Conservation (phyloP, 2,888 invertebrate species). For the Smittia sp. region DNA sequence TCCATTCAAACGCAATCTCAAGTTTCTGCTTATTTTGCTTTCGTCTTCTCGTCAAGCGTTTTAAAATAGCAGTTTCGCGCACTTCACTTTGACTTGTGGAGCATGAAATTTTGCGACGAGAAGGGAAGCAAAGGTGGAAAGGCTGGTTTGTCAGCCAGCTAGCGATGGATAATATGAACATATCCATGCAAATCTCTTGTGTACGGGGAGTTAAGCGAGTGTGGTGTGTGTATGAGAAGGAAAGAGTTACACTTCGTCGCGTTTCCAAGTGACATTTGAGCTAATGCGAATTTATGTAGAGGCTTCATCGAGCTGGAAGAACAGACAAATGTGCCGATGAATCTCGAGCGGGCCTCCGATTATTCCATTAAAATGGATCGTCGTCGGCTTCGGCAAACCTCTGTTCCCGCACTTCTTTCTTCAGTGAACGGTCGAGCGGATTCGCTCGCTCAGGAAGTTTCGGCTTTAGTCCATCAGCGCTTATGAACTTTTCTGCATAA, state of each 20-base stretch:
- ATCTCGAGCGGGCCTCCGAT: neutral
- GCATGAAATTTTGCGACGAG: constrained; percentile 27
- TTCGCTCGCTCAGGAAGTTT: neutral
- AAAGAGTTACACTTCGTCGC: constrained; percentile 44
- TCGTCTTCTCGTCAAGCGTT: too few relatives aligned
- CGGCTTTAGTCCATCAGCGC: neutral
- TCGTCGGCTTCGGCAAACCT: neutral
- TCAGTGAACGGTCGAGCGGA: too few relatives aligned
- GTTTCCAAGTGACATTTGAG: constrained; percentile 44
- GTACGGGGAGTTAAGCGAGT: neutral
- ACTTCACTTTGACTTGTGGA: constrained; percentile 29
- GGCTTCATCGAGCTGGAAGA: constrained; percentile 45
- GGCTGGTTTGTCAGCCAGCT: neutral
- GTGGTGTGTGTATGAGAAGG: neutral
- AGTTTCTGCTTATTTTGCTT: too few relatives aligned
- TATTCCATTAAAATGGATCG: neutral
- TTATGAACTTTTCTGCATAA: constrained; percentile 4
- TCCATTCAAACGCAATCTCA: too few relatives aligned
- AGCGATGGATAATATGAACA: neutral
- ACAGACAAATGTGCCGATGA: constrained; percentile 43
- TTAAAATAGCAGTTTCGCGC: too few relatives aligned
- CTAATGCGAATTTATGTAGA: constrained; percentile 45
- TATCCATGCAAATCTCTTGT: neutral
- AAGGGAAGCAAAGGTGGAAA: constrained; percentile 16
- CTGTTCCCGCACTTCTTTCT: too few relatives aligned